Base-by-base conservation (phyloP, 1,140 invertebrate genomes). In the Propsilocerus akamusi region DNA sequence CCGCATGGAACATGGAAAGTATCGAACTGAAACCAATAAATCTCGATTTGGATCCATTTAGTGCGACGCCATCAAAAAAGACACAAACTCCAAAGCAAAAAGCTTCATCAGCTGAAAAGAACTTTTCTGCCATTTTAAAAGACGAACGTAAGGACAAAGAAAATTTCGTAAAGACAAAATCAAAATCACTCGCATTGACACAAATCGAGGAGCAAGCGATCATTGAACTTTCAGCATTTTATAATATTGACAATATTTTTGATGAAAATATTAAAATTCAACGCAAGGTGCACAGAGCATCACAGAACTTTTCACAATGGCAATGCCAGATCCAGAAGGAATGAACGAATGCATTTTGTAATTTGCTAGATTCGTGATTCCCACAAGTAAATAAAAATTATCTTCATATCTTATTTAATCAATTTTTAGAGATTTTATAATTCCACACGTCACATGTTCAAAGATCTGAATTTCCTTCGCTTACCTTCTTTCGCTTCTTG, bases 141-240 rank as follows among this genome's bases (percentile, higher is more conserved):
- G 66, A 70, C 48, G 73, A 76, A 55, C 64, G 64, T 25, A 64
- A 69, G 30, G 68, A 73, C 54, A 66, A 66, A 25, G 68, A 71
- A 25, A 71, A 69, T 53, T 66, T 66, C 46, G 61, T 64, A 11
- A 68, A 71, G 53, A 68, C 73, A 54, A 68, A 62, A 22, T 64
- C 66, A 25, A 77, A 76, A 58, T 71, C 74, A 4, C 60, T 81
- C 4, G 56, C 65, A 26, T 64, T 78, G 12, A 80, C 77, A 11
- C 78, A 81, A 70, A 71, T 79, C 17, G 79, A 81, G 62, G 78
- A 81, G 56, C 68, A 71, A 53, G 79, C 79, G n/a, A 78, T 81
- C 26, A 68, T 74, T 20, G 76, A 81, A 52, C 59, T 81, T 6
- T 54, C 69, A 26, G 63, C 64, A 26, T 74, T 78, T 55, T 81